Conservation (phyloP, 2,113 vertebrate species). For the Tretioscincus oriximinensis region DNA sequence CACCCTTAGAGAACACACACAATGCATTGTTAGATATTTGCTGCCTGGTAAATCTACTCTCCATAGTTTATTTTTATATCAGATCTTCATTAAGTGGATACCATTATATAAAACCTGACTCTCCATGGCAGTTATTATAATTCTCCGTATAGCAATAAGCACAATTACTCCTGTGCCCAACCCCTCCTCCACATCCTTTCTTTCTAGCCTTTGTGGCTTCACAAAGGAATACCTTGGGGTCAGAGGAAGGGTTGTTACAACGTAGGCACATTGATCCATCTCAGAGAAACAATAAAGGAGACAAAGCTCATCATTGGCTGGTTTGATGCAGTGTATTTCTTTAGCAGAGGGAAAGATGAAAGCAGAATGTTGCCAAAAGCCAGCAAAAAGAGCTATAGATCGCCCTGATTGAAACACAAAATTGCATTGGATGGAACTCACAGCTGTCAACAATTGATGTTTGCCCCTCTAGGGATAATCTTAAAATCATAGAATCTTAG, state of each 20-base stretch:
- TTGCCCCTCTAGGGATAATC: too few species aligned
- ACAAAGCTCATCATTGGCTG: background rate
- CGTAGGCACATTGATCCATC: conserved; percentile 26
- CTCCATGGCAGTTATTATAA: conserved; percentile 45
- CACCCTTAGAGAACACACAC: conserved; percentile 1
- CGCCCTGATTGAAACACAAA: background rate
- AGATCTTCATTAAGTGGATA: conserved; percentile 45
- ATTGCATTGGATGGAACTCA: background rate
- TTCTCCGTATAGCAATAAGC: conserved; percentile 40
- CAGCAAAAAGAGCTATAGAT: background rate
- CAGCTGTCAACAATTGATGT: background rate
- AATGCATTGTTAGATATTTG: conserved; percentile 25
- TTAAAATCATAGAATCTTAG: too few species aligned
- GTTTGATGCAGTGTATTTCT: conserved; percentile 1
- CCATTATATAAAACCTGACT: conserved; percentile 31
- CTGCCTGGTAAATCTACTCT: conserved; percentile 35
- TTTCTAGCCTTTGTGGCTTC: conserved; percentile 11
- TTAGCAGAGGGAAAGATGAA: background rate
- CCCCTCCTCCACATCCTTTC: background rate
- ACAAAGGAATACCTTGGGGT: conserved; percentile 39
- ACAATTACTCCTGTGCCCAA: conserved; percentile 39
- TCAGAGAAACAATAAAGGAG: conserved; percentile 37
- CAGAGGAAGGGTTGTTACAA: conserved; percentile 11
- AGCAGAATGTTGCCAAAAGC: background rate
- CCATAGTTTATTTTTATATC: conserved; percentile 50